Evolutionary conservation across 2,888 invertebrate genomes (phyloP), one percentile per base, ranked within the genome.

Genomic region (Spisula solida): DNA sequence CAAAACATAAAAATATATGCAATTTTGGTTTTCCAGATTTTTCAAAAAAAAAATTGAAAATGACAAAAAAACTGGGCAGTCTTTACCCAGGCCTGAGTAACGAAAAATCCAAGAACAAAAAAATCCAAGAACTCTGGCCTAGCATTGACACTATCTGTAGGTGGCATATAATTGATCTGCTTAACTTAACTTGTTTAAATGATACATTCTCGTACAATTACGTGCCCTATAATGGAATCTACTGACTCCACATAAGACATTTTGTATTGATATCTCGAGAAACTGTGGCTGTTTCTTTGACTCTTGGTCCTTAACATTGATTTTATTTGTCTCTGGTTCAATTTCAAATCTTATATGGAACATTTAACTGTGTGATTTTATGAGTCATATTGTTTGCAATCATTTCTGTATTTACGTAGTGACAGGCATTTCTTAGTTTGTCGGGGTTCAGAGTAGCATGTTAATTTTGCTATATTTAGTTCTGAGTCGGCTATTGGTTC

Each of bases 81-180:
- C n/a, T n/a, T n/a, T n/a, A n/a, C n/a, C n/a, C n/a, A n/a, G n/a
- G n/a, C n/a, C n/a, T n/a, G n/a, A n/a, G n/a, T n/a, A n/a, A n/a
- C n/a, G n/a, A n/a, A n/a, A n/a, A n/a, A n/a, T n/a, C n/a, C n/a
- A n/a, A n/a, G n/a, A n/a, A n/a, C n/a, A n/a, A n/a, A n/a, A n/a
- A n/a, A n/a, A n/a, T n/a, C n/a, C n/a, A n/a, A n/a, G n/a, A n/a
- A n/a, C n/a, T n/a, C n/a, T n/a, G n/a, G n/a, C n/a, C n/a, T n/a
- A n/a, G n/a, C 70, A 70, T 70, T 70, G 70, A 31, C 70, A 70
- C 25, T 6, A 70, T 70, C 70, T 70, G 31, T 25, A 31, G n/a
- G 18, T 8, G 1, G 8, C 41, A n/a, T 31, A 70, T 29, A 70
- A 70, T 70, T 70, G 70, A 70, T 70, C 70, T 70, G 70, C 29